Conservation (phyloP, 2,797 vertebrate genomes). For the Gastrophryne carolinensis region DNA sequence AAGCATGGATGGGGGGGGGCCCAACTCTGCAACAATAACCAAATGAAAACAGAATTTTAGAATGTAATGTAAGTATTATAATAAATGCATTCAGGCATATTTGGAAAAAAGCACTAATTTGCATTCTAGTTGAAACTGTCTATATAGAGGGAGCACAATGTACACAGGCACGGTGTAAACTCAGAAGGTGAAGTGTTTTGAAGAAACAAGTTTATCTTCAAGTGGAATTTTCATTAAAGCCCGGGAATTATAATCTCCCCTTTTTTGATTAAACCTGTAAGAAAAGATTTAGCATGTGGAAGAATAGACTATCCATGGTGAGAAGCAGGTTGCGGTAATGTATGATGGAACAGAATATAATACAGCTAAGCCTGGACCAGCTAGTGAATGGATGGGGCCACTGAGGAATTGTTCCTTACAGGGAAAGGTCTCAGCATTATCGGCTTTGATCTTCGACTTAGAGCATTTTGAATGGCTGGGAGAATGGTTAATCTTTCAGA, state of each 20-base stretch:
- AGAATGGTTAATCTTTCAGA: slow-evolving; percentile 50
- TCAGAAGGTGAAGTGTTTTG: slow-evolving; percentile 17
- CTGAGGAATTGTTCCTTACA: slow-evolving; percentile 48
- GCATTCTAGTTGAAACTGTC: not conserved
- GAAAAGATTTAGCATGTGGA: slow-evolving; percentile 46
- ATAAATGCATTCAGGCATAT: too few species aligned
- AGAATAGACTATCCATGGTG: slow-evolving; percentile 48
- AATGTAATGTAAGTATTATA: too few species aligned
- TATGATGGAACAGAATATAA: slow-evolving; percentile 46
- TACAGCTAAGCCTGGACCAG: slow-evolving; percentile 43
- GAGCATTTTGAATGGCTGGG: slow-evolving; percentile 47
- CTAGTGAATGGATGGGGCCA: slow-evolving; percentile 41
- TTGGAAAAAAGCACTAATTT: too few species aligned
- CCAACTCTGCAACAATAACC: too few species aligned
- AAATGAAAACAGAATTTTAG: too few species aligned
- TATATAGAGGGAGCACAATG: not conserved
- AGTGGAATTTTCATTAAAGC: slow-evolving; percentile 17
- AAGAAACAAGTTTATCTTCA: slow-evolving; percentile 14
- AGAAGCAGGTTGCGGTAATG: slow-evolving; percentile 44
- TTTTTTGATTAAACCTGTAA: slow-evolving; percentile 37
- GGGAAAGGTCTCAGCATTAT: slow-evolving; percentile 42
- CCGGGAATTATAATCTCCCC: slow-evolving; percentile 28
- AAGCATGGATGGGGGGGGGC: too few species aligned
- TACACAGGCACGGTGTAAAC: slow-evolving; percentile 2
- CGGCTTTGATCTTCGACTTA: slow-evolving; percentile 48